Percentiles rank a stretch among this genome's conserved stretches.
These are phyloP conservation scores for Panopea generosa DNA, from an alignment of 2,888 invertebrate species.

Conservation along the genomic window DNA sequence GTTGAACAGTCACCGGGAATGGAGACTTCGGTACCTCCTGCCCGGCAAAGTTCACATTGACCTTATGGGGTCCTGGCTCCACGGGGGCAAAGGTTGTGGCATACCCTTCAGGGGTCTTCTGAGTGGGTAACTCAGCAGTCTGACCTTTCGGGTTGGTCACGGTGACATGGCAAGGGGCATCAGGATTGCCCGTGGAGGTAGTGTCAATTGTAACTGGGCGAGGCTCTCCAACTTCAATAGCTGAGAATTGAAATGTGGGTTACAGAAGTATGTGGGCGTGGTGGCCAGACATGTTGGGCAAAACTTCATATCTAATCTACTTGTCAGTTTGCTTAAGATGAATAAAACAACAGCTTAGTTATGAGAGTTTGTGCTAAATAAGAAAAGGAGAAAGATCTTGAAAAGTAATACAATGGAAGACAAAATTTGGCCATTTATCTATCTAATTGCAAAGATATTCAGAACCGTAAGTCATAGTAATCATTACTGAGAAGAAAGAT, in stretches of 20 bases:
- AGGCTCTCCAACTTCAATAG: constrained; percentile 65
- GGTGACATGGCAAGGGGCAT: constrained; percentile 66
- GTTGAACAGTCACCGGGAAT: constrained; percentile 74
- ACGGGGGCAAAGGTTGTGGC: constrained; percentile 83
- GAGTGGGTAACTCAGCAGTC: constrained; percentile 91
- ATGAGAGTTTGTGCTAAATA: no score
- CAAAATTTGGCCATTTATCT: no score
- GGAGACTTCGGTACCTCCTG: constrained; percentile 83
- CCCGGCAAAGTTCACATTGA: constrained; percentile 83
- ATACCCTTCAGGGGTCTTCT: constrained; percentile 91
- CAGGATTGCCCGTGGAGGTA: constrained; percentile 65
- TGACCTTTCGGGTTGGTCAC: constrained; percentile 81
- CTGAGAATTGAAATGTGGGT: constrained; percentile 19
- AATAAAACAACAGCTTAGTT: no score
- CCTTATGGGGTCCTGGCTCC: constrained; percentile 83
- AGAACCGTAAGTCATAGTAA: no score
- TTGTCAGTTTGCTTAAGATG: no score
- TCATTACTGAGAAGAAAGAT: no score
- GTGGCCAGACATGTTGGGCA: no score
- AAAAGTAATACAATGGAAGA: no score
- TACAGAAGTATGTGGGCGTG: background rate
- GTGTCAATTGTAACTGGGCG: constrained; percentile 61
- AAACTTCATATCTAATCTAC: no score
- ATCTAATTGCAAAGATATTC: no score
- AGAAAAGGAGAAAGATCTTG: no score